Conservation (phyloP, 1,140 invertebrate genomes). For the Drosophila suzukii region DNA sequence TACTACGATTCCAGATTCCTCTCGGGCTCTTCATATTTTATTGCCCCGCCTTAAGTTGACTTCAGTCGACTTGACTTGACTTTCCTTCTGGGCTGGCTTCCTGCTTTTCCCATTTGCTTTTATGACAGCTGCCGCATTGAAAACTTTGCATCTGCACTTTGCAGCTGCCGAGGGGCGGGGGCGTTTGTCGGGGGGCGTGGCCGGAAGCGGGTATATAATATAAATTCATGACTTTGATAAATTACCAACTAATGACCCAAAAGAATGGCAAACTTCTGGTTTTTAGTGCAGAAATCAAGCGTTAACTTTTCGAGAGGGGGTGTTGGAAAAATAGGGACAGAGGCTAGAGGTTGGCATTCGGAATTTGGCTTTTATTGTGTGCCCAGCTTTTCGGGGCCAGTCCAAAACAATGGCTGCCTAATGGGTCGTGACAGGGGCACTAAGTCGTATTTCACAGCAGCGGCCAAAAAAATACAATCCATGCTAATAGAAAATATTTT, state of each 20-base stretch:
- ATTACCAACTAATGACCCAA: constrained; percentile 76
- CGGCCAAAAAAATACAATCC: background rate
- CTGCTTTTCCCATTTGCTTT: constrained; percentile 52
- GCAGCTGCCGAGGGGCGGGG: constrained; percentile 37
- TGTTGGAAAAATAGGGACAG: background rate
- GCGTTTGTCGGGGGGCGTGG: background rate
- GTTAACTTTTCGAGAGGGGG: constrained; percentile 48
- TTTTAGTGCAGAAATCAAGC: constrained; percentile 66
- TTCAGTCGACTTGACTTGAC: constrained; percentile 8
- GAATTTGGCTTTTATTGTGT: constrained; percentile 27
- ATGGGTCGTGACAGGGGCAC: constrained; percentile 62
- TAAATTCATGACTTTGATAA: constrained; percentile 81
- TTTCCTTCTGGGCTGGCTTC: constrained; percentile 1
- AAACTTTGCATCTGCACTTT: constrained; percentile 70
- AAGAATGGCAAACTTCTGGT: constrained; percentile 75
- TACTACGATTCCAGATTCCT: background rate
- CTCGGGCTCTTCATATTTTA: constrained; percentile 24
- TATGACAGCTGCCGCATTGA: constrained; percentile 60
- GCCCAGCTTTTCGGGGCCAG: background rate
- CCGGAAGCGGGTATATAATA: constrained; percentile 30
- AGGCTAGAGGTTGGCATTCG: constrained; percentile 5
- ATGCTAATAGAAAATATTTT: background rate
- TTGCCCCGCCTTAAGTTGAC: constrained; percentile 8
- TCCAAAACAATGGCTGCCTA: constrained; percentile 70
- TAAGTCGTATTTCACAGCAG: background rate